Evolutionary conservation across 2,888 invertebrate genomes (phyloP).

Genomic region (Parapristionchus giblindavisi): DNA sequence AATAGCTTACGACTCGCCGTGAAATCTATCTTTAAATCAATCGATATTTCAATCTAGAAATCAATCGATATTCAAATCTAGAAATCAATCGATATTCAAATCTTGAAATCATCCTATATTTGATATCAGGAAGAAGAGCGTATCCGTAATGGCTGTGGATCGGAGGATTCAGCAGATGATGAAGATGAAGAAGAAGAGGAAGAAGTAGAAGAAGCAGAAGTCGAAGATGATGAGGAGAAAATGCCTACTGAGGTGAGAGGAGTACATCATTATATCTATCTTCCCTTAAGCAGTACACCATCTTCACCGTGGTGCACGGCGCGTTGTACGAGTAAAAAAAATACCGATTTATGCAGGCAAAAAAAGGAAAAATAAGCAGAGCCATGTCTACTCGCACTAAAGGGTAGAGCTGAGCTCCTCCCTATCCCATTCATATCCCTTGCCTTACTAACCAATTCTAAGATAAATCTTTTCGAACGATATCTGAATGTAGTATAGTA

Average conservation of each 20-base stretch:
- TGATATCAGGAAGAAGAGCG: constrained; percentile 29
- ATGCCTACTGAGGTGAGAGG: not conserved
- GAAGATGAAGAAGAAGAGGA: constrained; percentile 28
- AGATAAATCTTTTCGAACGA: no score
- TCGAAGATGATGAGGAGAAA: no score
- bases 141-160: not conserved
- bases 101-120: not conserved
- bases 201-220: constrained; percentile 19
- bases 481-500: no score
- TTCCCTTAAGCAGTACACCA: not conserved
- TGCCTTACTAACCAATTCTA: no score
- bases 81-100: no score
- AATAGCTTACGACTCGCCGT: no score
- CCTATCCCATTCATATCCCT: no score
- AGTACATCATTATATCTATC: not conserved
- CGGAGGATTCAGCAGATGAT: constrained; percentile 9
- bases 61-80: no score
- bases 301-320: not conserved
- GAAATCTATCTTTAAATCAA: no score
- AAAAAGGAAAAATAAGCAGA: not conserved
- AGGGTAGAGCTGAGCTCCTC: no score
- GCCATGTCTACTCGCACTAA: no score
- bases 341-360: not conserved
- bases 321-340: not conserved
- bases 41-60: no score